Conservation (phyloP, 2,888 invertebrate species). For the Lasioglossum lativentre region DNA sequence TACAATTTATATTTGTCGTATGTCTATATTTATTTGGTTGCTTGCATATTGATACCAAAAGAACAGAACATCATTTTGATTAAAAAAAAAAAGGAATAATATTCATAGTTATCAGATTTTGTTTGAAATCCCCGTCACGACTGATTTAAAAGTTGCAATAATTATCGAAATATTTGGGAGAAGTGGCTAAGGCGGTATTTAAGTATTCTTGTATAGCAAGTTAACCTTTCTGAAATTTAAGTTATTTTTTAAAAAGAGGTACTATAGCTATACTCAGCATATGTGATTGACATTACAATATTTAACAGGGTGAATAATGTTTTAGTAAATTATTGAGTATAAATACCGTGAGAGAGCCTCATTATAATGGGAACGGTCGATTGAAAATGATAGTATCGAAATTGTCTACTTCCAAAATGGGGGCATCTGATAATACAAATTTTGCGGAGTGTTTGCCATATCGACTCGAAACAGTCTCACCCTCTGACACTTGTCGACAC, state of each 20-base stretch:
- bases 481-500: slow-evolving; percentile 35
- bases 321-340: not conserved
- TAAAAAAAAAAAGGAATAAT: no score
- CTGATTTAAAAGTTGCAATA: no score
- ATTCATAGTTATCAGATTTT: no score
- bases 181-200: not conserved
- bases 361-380: not conserved
- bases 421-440: slow-evolving; percentile 29
- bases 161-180: no score
- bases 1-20: no score
- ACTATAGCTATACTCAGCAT: not conserved
- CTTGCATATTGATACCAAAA: no score
- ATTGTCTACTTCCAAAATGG: not conserved
- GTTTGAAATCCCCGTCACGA: no score
- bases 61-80: no score
- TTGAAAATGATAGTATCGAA: not conserved
- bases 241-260: no score
- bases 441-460: slow-evolving; percentile 51
- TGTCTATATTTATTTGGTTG: no score
- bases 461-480: slow-evolving; percentile 56
- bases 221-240: not conserved
- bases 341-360: not conserved
- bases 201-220: not conserved
- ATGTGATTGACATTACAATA: not conserved
- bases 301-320: no score